Evolutionary conservation across 2,797 vertebrate genomes (phyloP).

Genomic region (Centropyge bicolor): DNA sequence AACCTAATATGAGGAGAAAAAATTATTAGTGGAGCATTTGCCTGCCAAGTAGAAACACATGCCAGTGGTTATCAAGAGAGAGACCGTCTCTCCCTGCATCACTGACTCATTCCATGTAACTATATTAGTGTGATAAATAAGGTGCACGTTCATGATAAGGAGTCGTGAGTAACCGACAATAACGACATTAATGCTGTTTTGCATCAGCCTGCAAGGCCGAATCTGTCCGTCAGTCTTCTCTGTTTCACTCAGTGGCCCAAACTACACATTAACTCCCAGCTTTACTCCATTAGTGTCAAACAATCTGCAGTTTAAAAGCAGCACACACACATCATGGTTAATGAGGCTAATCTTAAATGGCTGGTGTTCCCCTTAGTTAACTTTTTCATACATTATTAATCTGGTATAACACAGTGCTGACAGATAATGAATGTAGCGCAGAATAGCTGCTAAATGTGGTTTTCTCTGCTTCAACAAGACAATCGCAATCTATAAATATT

Average conservation of each 20-base stretch:
- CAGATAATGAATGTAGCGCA: conserved; percentile 4
- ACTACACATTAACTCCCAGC: conserved; percentile 23
- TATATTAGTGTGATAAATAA: conserved; percentile 46
- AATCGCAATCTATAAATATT: neutral
- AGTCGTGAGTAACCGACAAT: conserved; percentile 31
- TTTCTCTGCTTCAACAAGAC: neutral
- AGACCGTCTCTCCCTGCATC: neutral
- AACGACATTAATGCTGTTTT: conserved; percentile 18
- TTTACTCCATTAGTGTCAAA: conserved; percentile 46
- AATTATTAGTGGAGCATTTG: neutral
- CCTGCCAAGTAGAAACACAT: conserved; percentile 28
- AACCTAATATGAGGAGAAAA: neutral
- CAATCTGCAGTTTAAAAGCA: conserved; percentile 15
- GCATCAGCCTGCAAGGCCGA: neutral
- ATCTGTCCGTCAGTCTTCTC: conserved; percentile 5
- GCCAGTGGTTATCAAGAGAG: conserved; percentile 30
- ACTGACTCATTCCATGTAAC: neutral
- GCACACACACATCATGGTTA: conserved; percentile 35
- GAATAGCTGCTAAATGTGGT: neutral
- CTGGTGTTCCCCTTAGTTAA: neutral
- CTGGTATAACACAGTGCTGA: conserved; percentile 3
- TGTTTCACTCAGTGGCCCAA: neutral
- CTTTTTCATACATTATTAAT: conserved; percentile 19
- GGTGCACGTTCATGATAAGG: conserved; percentile 48
- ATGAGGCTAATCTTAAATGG: conserved; percentile 38